Evolutionary conservation across 2,888 invertebrate species (phyloP).

Genomic region (Stomorhina lunata): DNA sequence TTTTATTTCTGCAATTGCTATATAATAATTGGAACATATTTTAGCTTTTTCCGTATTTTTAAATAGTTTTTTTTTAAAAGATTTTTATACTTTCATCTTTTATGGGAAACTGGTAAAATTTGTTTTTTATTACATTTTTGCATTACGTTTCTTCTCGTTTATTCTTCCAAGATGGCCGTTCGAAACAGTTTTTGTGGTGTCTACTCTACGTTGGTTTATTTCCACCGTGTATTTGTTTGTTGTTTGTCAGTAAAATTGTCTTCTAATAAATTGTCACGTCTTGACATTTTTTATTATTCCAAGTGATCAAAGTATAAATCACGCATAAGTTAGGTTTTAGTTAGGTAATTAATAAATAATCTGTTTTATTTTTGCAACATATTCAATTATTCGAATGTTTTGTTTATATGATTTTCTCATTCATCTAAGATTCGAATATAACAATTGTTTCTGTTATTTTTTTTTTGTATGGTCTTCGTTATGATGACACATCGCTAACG

Average conservation of each 20-base stretch:
- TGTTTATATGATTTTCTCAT: conserved; percentile 49
- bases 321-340: neutral
- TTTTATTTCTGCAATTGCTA: neutral
- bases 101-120: conserved; percentile 52
- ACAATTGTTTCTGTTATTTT: conserved; percentile 33
- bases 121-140: conserved; percentile 55
- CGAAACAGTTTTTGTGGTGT: conserved; percentile 76
- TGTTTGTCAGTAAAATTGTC: conserved; percentile 39
- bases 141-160: conserved; percentile 54
- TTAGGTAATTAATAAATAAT: neutral
- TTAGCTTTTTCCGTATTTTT: neutral
- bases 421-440: conserved; percentile 45
- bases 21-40: neutral
- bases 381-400: conserved; percentile 5
- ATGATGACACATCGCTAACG: conserved; percentile 64
- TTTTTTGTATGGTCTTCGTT: conserved; percentile 18
- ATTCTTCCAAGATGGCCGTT: conserved; percentile 78
- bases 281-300: neutral
- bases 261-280: conserved; percentile 15
- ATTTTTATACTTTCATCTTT: conserved; percentile 56
- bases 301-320: neutral
- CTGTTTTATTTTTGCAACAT: conserved; percentile 1
- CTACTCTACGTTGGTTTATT: conserved; percentile 65
- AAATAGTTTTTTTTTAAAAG: neutral
- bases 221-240: conserved; percentile 42